Percentiles rank a stretch among this genome's conserved stretches.
Evolutionary conservation across 2,888 invertebrate species (phyloP).

Genomic region (Oithona nana): DNA sequence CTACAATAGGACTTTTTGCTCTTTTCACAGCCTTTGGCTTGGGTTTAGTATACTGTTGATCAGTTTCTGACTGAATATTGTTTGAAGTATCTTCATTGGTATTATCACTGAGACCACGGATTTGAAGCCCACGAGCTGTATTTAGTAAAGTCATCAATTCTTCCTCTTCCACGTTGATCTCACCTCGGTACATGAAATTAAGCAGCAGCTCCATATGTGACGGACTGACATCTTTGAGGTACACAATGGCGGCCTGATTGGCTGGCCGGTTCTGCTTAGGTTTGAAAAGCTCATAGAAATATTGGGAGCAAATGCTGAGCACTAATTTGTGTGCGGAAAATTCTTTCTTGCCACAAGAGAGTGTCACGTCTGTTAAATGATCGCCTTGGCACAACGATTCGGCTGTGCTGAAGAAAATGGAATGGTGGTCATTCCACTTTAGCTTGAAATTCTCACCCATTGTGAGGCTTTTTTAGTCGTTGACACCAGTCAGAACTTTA

Average conservation of each 20-base stretch:
- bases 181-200: constrained; percentile 13
- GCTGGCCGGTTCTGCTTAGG: background rate
- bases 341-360: background rate
- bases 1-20: background rate
- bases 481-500: no score
- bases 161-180: constrained; percentile 11
- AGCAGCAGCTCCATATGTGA: constrained; percentile 9
- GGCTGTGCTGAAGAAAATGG: constrained; percentile 2
- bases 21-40: background rate
- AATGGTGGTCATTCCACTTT: constrained; percentile 13
- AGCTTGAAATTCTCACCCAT: constrained; percentile 7
- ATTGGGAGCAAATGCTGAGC: constrained; percentile 2
- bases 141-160: background rate
- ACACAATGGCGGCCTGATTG: background rate
- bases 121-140: constrained; percentile 4
- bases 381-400: background rate
- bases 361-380: constrained; percentile 5
- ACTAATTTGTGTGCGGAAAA: constrained; percentile 11
- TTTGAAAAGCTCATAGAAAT: background rate
- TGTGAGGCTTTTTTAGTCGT: background rate
- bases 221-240: constrained; percentile 13
- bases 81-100: background rate
- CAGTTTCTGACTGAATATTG: background rate
- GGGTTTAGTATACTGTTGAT: background rate
- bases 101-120: background rate